Conservation (phyloP, 2,113 vertebrate genomes). For the Pachyramphus minor region DNA sequence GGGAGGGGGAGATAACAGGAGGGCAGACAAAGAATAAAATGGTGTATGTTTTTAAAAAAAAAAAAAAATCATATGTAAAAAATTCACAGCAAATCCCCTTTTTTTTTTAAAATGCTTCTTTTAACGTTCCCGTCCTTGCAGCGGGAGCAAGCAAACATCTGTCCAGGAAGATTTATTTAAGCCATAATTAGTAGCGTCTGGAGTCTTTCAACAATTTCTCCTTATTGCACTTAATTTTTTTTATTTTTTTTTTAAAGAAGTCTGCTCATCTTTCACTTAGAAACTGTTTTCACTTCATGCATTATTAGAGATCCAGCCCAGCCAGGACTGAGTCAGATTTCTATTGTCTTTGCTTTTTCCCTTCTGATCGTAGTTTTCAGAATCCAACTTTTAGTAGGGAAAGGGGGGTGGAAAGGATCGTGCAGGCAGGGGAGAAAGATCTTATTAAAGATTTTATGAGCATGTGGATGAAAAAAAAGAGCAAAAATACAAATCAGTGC, state of each 20-base stretch:
- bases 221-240: slow-evolving; percentile 66
- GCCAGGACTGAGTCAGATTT: slow-evolving; percentile 38
- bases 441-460: background rate
- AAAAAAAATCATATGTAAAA: slow-evolving; percentile 32
- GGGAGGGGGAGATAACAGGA: slow-evolving; percentile 83
- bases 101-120: slow-evolving; percentile 68
- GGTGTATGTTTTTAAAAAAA: slow-evolving; percentile 58
- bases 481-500: background rate
- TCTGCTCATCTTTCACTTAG: slow-evolving; percentile 42
- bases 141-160: slow-evolving; percentile 74
- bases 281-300: slow-evolving; percentile 58
- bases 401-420: background rate
- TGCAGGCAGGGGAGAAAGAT: background rate
- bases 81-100: slow-evolving; percentile 62
- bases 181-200: slow-evolving; percentile 94
- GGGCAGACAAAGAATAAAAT: slow-evolving; percentile 89
- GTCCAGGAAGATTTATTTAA: slow-evolving; percentile 84
- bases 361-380: slow-evolving; percentile 51
- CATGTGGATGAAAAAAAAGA: background rate
- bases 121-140: slow-evolving; percentile 70
- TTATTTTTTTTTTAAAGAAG: background rate
- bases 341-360: slow-evolving; percentile 59
- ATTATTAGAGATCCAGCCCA: slow-evolving; percentile 47
- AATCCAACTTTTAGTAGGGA: slow-evolving; percentile 60
- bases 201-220: slow-evolving; percentile 82